These are phyloP conservation scores for Galeopterus variegatus DNA, from an alignment of 2,113 vertebrate genomes.

Conservation along the genomic window DNA sequence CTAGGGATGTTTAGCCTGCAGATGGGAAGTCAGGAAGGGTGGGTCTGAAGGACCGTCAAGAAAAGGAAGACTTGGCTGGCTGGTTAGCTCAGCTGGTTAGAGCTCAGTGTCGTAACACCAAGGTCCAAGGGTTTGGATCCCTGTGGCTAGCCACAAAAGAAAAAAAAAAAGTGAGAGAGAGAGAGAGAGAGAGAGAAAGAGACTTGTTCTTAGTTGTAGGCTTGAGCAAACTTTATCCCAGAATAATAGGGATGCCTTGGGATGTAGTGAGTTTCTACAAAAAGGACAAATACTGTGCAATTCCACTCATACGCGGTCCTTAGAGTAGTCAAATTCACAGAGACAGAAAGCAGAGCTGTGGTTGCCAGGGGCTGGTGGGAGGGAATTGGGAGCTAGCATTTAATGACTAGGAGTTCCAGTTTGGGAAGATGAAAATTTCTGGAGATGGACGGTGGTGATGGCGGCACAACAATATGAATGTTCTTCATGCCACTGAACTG, in stretches of 20 bases:
- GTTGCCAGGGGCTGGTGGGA: no score
- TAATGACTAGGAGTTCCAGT: not conserved
- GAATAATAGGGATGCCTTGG: not conserved
- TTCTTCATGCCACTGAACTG: not conserved
- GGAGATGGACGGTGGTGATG: not conserved
- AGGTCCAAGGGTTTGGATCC: no score
- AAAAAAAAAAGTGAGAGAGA: no score
- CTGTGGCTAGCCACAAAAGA: no score
- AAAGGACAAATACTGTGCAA: not conserved
- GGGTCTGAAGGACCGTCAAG: not conserved
- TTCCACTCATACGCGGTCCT: not conserved
- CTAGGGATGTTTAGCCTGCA: not conserved
- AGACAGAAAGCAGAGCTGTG: not conserved
- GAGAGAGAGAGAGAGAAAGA: no score
- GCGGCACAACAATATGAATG: not conserved
- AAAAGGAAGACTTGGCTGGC: not conserved
- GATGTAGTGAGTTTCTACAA: not conserved
- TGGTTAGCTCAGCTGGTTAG: no score
- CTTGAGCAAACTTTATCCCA: not conserved
- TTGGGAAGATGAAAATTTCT: not conserved
- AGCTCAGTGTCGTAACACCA: no score
- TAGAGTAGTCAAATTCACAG: not conserved
- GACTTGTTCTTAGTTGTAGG: not conserved
- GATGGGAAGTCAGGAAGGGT: not conserved
- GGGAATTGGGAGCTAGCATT: fast-evolving